Conservation (phyloP, 2,797 vertebrate species). For the Anableps anableps region DNA sequence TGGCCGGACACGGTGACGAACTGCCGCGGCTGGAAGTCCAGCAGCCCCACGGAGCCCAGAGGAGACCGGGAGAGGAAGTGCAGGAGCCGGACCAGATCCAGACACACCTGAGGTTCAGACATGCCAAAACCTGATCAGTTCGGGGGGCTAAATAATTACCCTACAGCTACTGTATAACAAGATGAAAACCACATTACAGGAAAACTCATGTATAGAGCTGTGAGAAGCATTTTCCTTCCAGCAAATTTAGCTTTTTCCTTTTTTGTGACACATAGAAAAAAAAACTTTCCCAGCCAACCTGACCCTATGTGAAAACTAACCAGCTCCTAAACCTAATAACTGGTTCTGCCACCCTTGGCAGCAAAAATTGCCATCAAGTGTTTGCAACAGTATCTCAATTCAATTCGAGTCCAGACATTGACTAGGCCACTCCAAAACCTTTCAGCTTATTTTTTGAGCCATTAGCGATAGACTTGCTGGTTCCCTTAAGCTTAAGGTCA, state of each 20-base stretch:
- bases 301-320: neutral
- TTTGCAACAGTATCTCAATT: no score
- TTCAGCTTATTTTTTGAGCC: no score
- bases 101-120: constrained; percentile 84
- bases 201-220: neutral
- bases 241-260: neutral
- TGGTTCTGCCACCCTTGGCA: no score
- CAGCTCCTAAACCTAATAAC: neutral
- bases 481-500: no score
- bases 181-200: neutral
- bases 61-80: constrained; percentile 90
- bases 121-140: constrained; percentile 34
- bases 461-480: neutral
- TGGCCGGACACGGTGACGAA: constrained; percentile 89
- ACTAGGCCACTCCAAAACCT: neutral
- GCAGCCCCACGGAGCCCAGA: constrained; percentile 88
- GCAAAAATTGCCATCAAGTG: no score
- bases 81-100: constrained; percentile 88
- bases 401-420: neutral
- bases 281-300: no score
- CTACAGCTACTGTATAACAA: neutral
- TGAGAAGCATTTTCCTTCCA: neutral
- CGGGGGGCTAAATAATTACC: constrained; percentile 1
- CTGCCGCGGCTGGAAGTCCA: constrained; percentile 95
- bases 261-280: neutral